Evolutionary conservation across 2,797 vertebrate genomes (phyloP), one percentile per base, ranked within the genome.

Genomic region (Hydrocynus forskahlii): DNA sequence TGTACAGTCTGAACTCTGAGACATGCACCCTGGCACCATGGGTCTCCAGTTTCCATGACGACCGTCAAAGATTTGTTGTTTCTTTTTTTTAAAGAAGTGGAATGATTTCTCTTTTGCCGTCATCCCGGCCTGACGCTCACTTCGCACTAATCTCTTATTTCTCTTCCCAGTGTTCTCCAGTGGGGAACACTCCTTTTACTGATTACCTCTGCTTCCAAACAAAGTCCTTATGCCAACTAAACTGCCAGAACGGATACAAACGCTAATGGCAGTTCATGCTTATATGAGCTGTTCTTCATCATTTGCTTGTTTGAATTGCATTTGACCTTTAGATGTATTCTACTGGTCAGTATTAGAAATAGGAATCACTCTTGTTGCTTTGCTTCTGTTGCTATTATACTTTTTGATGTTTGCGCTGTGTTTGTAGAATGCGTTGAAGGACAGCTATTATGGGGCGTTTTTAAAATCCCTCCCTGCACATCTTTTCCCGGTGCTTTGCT

Each of bases 11-110:
- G 67, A 77, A 77, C 73, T 84, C 40, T 14, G 60, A 82, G 54
- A 81, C 75, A 77, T 48, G 48, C 81, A 69, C 77, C 74, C 76
- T 82, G 76, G 74, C 75, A 85, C 45, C 25, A 83, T 45, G 62
- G 80, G 78, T 83, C 84, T 84, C 62, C 72, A 87, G 86, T 87
- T 87, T 83, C 86, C 84, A 87, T 86, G 84, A 78, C 83, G 13
- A 87, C 86, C 50, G 40, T 79, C n/a, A 64, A 79, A 81, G 69
- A 84, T 80, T 80, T 76, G 81, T 79, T 84, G 76, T 75, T 62
- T 81, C 55, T 70, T 80, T 76, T 85, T n/a, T 75, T 81, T 69
- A 21, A 82, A 52, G 43, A 82, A 78, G 74, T 66, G 50, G 9
- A 71, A 74, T 45, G 52, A 13, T 84, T 71, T 78, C 48, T 35